phyloP scores from a whole-genome alignment of 2,888 invertebrate genomes.

The Copidosoma aretas region DNA sequence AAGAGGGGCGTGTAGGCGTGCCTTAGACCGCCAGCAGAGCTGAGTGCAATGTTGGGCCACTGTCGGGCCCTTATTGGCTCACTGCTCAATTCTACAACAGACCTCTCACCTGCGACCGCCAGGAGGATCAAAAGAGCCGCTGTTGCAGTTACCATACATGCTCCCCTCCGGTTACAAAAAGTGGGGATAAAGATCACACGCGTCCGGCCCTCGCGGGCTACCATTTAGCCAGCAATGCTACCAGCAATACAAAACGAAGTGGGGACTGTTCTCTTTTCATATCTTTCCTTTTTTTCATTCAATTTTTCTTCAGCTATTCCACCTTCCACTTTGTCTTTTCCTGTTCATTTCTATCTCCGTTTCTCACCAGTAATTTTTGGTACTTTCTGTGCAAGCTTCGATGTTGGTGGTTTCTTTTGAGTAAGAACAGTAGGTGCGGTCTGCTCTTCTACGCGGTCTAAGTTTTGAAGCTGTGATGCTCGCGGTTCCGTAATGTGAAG shows the following conservation, averaged over 20 bases:
- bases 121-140: conserved; percentile 27
- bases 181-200: conserved; percentile 20
- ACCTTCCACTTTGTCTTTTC: background rate
- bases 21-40: conserved; percentile 25
- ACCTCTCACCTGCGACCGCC: conserved; percentile 31
- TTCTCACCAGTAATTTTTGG: background rate
- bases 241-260: conserved; percentile 12
- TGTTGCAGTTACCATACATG: background rate
- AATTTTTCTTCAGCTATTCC: too few species aligned
- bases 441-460: too few species aligned
- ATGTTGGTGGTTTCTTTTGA: conserved; percentile 1
- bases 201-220: conserved; percentile 29
- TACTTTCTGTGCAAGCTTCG: background rate
- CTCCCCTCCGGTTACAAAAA: background rate
- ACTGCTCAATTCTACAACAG: conserved; percentile 10
- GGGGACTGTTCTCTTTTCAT: background rate
- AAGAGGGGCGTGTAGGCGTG: conserved; percentile 34
- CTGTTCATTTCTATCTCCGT: background rate
- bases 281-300: background rate
- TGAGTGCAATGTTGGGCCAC: conserved; percentile 12
- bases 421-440: too few species aligned
- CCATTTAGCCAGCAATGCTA: conserved; percentile 27
- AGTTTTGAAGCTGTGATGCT: too few species aligned
- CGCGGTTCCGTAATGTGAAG: too few species aligned
- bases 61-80: conserved; percentile 24